These are phyloP conservation scores for Peucedramus taeniatus DNA, from an alignment of 2,113 vertebrate genomes.

Conservation along the genomic window DNA sequence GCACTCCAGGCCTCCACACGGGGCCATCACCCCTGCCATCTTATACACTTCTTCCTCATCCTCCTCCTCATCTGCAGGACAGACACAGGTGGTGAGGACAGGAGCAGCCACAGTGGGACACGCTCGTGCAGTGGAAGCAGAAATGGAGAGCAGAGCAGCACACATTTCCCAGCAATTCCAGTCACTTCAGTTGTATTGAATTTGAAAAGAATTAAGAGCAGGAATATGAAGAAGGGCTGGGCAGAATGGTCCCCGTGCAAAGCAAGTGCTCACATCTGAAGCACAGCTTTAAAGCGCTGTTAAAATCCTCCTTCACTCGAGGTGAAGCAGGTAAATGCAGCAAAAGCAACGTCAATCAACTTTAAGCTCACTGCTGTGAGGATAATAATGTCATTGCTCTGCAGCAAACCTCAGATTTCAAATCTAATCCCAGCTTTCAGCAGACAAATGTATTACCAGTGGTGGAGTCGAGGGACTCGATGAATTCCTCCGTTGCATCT, in stretches of 20 bases:
- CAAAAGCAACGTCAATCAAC: not conserved
- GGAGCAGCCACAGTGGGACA: not conserved
- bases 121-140: not conserved
- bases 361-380: conserved; percentile 8
- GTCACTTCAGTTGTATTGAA: not conserved
- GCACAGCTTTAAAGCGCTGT: not conserved
- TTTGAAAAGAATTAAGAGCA: not conserved
- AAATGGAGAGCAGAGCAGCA: not conserved
- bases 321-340: conserved; percentile 31
- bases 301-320: not conserved
- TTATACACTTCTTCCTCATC: conserved; percentile 99
- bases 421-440: not conserved
- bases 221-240: not conserved
- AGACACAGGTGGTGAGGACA: not conserved
- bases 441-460: conserved; percentile 79
- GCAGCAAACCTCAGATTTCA: not conserved
- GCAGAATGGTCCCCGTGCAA: not conserved
- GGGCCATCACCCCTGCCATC: conserved; percentile 98
- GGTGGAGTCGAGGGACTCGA: conserved; percentile 95
- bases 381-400: conserved; percentile 31
- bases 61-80: conserved; percentile 91
- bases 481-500: conserved; percentile 97
- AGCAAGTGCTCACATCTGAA: not conserved
- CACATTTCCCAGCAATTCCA: not conserved
- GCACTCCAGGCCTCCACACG: conserved; percentile 94